These are phyloP conservation scores for Chrysocyon brachyurus DNA, from an alignment of 2,797 vertebrate genomes.

Conservation along the genomic window DNA sequence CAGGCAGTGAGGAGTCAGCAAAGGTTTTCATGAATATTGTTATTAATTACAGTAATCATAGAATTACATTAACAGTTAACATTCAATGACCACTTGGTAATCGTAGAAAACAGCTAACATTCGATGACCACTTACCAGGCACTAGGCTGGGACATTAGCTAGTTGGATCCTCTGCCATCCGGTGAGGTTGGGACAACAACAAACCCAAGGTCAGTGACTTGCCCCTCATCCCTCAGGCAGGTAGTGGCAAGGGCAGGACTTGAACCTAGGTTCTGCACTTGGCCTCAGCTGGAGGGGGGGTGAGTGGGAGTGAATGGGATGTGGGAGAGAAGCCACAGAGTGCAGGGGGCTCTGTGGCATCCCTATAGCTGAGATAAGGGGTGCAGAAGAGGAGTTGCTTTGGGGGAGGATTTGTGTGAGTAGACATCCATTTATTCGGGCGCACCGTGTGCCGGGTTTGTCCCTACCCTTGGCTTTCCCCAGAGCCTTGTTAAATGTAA, in stretches of 20 bases:
- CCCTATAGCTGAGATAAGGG: background rate
- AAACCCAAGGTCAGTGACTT: background rate
- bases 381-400: background rate
- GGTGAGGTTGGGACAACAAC: background rate
- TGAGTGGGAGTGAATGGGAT: background rate
- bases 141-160: background rate
- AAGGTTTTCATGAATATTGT: background rate
- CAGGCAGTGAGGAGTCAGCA: background rate
- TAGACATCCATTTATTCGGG: background rate
- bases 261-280: background rate
- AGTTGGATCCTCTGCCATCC: background rate
- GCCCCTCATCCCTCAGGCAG: background rate
- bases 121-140: background rate
- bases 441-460: background rate
- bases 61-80: too few relatives aligned
- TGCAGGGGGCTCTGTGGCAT: background rate
- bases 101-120: background rate
- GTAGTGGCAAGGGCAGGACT: background rate
- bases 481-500: background rate
- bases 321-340: background rate
- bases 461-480: background rate
- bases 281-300: background rate
- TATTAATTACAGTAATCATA: background rate
- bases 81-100: background rate
- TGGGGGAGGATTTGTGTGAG: background rate